Conservation (phyloP, 2,797 vertebrate species). For the Xiphophorus birchmanni region DNA sequence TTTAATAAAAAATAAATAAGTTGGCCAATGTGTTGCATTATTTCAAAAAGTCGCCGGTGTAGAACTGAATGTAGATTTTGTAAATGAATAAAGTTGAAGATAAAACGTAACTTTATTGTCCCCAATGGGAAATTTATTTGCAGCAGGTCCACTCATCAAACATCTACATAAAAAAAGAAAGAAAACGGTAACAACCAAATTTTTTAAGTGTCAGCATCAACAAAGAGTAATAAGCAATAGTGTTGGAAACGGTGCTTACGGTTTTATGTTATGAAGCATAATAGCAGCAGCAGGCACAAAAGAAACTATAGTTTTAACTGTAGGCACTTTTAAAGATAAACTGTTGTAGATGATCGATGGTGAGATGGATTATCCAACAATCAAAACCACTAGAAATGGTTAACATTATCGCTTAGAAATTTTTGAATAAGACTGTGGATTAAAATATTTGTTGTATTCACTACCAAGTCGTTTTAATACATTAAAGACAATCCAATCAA, state of each 20-base stretch:
- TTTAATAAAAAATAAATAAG: neutral
- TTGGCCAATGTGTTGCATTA: neutral
- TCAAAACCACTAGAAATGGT: neutral
- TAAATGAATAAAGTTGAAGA: neutral
- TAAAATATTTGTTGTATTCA: neutral
- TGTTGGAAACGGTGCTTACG: neutral
- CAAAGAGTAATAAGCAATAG: neutral
- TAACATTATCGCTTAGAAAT: neutral
- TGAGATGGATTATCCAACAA: neutral
- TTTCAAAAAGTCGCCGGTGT: neutral
- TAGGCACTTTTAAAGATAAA: neutral
- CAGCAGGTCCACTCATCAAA: neutral
- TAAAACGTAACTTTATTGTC: neutral
- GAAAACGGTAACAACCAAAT: neutral
- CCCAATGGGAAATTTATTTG: neutral
- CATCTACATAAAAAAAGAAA: neutral
- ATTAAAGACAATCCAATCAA: neutral
- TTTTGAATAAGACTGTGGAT: neutral
- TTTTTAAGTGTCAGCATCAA: neutral
- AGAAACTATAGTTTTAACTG: neutral
- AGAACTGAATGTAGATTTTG: neutral
- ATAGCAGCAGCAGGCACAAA: neutral
- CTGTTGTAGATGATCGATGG: neutral
- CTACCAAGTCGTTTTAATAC: neutral
- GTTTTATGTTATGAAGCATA: neutral